These are phyloP conservation scores for Maccullochella peelii DNA, from an alignment of 2,113 vertebrate species.

Conservation along the genomic window DNA sequence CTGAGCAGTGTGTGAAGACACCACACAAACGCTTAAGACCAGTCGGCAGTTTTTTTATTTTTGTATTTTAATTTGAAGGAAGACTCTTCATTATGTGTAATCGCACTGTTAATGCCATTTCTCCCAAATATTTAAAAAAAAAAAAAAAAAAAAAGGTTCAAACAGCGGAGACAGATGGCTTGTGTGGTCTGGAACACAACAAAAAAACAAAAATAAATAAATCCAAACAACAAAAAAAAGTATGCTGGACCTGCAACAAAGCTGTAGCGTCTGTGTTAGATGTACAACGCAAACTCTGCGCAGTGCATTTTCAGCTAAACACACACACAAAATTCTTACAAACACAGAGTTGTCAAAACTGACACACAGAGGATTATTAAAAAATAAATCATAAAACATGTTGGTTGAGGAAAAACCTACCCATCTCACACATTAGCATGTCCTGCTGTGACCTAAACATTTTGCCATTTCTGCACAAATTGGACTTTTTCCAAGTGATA, in stretches of 20 bases:
- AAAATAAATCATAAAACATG: slow-evolving; percentile 30
- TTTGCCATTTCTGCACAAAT: background rate
- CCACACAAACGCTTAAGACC: background rate
- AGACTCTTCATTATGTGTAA: slow-evolving; percentile 48
- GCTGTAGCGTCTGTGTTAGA: background rate
- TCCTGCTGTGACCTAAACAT: slow-evolving; percentile 15
- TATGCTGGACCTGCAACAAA: slow-evolving; percentile 13
- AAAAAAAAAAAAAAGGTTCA: slow-evolving; percentile 1
- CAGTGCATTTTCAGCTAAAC: slow-evolving; percentile 12
- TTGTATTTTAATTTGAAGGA: slow-evolving; percentile 65
- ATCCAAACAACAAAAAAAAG: background rate
- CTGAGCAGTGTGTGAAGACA: background rate
- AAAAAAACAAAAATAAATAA: slow-evolving; percentile 48
- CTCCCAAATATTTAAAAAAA: background rate
- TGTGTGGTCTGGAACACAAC: background rate
- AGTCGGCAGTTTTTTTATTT: background rate
- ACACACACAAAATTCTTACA: background rate
- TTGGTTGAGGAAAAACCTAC: background rate
- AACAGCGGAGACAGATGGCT: slow-evolving; percentile 25
- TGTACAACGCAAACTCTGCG: background rate
- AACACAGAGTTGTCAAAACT: background rate
- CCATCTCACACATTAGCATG: background rate
- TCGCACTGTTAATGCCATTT: slow-evolving; percentile 7
- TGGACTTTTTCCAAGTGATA: background rate
- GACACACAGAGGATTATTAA: background rate